Conservation (phyloP, 2,113 vertebrate species). For the Brachypteracias leptosomus region DNA sequence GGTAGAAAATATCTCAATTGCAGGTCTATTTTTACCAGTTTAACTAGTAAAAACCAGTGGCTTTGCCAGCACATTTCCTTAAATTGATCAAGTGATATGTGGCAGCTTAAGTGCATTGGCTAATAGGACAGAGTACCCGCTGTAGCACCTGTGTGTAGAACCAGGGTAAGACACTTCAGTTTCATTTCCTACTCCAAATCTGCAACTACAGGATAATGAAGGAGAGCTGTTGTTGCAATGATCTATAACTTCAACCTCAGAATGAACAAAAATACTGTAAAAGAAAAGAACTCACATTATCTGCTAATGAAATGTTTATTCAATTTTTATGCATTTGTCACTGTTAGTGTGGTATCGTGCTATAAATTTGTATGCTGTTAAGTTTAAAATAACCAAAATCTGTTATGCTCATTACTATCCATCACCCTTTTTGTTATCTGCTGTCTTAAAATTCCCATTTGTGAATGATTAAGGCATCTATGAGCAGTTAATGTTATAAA, state of each 20-base stretch:
- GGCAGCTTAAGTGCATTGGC: background rate
- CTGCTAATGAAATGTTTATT: background rate
- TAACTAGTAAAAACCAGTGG: background rate
- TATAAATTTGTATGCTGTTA: background rate
- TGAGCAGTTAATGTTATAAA: background rate
- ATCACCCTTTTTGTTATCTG: background rate
- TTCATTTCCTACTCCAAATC: background rate
- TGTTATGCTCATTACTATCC: background rate
- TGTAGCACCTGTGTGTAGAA: background rate
- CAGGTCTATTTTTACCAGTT: background rate
- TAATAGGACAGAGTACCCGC: background rate
- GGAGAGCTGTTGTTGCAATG: fast-evolving
- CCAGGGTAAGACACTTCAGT: background rate
- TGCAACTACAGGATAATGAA: background rate
- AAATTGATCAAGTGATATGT: background rate
- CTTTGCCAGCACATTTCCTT: background rate
- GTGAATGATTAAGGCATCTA: background rate
- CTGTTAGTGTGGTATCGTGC: background rate
- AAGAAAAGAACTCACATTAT: background rate
- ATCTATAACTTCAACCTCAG: background rate
- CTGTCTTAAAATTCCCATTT: background rate
- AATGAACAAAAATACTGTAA: background rate
- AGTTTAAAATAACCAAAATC: background rate
- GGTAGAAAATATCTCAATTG: background rate
- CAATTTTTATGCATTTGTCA: background rate